Evolutionary conservation across 2,113 vertebrate species (phyloP).

Genomic region (Neotragus pygmaeus): DNA sequence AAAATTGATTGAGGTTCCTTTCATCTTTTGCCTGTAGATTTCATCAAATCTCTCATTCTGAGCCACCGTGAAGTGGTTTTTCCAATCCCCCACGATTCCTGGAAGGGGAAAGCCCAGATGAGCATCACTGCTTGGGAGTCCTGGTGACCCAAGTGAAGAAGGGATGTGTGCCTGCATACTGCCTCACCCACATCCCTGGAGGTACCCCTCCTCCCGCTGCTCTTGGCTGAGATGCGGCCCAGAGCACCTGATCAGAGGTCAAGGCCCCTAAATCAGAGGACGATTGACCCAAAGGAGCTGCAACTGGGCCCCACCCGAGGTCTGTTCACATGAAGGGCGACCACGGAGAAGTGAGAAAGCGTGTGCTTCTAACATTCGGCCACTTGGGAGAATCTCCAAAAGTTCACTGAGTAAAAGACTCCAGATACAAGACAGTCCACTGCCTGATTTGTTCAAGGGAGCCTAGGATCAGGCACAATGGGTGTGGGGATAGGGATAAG

Average conservation of each 20-base stretch:
- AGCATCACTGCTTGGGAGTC: not conserved
- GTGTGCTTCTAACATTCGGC: not conserved
- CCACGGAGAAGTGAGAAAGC: not conserved
- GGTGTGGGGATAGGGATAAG: not conserved
- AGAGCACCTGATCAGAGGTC: accelerated
- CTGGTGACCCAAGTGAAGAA: not conserved
- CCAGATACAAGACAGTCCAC: not conserved
- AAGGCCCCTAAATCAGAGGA: not conserved
- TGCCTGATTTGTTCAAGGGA: not conserved
- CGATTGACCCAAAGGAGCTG: not conserved
- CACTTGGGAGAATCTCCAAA: not conserved
- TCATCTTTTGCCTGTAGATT: slow-evolving; percentile 78
- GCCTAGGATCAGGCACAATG: not conserved
- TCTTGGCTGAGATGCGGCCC: not conserved
- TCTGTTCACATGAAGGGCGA: not conserved
- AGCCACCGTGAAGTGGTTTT: slow-evolving; percentile 88
- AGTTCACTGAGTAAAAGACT: not conserved
- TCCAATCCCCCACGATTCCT: slow-evolving; percentile 92
- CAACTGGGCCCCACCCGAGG: not conserved
- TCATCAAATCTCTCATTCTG: slow-evolving; percentile 85
- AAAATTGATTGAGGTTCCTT: slow-evolving; percentile 74
- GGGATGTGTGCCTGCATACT: not conserved
- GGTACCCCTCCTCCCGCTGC: not conserved
- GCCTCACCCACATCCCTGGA: not conserved
- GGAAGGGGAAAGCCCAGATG: not conserved